Evolutionary conservation across 2,797 vertebrate species (phyloP).

Genomic region (Eulemur coronatus): DNA sequence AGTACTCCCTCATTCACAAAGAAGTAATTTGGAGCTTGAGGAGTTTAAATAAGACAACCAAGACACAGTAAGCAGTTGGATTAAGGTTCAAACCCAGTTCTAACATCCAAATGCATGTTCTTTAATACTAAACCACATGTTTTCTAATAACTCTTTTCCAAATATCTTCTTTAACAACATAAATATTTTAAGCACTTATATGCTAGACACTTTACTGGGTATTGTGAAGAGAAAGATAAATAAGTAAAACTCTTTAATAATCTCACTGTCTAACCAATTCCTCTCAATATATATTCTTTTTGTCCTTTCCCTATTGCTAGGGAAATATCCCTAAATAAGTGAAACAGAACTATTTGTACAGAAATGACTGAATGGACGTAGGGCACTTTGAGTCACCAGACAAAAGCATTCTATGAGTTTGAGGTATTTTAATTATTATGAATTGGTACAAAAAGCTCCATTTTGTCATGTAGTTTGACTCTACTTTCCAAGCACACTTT

Average conservation of each 20-base stretch:
- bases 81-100: background rate
- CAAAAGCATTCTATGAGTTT: background rate
- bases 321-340: slow-evolving; percentile 28
- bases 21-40: background rate
- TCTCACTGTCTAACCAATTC: background rate
- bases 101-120: background rate
- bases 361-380: background rate
- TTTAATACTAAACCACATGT: background rate
- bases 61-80: background rate
- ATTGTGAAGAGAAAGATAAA: background rate
- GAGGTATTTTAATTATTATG: background rate
- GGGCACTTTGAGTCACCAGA: background rate
- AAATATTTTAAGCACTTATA: background rate
- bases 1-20: background rate
- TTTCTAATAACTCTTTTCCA: background rate
- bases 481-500: background rate
- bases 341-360: background rate
- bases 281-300: background rate
- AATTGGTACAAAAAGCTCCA: background rate
- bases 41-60: background rate
- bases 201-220: background rate
- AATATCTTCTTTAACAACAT: background rate
- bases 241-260: slow-evolving; percentile 3
- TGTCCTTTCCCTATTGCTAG: background rate
- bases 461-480: background rate